These are phyloP conservation scores for Tholera decimalis DNA, from an alignment of 2,888 invertebrate genomes.

Conservation along the genomic window DNA sequence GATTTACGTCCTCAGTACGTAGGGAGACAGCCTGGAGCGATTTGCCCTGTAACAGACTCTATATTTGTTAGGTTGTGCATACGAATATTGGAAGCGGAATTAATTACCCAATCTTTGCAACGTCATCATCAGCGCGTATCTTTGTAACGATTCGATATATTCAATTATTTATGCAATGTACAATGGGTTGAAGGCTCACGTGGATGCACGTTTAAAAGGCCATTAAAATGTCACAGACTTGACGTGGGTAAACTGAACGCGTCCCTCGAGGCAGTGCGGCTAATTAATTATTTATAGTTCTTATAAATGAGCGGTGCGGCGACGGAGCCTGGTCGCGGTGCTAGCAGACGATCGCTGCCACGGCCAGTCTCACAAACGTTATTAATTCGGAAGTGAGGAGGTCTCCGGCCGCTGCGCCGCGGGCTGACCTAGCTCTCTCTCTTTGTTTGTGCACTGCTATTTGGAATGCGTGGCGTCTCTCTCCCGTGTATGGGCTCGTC, in stretches of 20 bases:
- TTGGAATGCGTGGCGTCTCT: slow-evolving; percentile 66
- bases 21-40: slow-evolving; percentile 74
- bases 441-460: slow-evolving; percentile 68
- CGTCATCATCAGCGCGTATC: slow-evolving; percentile 60
- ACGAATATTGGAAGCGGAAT: slow-evolving; percentile 79
- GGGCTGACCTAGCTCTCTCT: slow-evolving; percentile 60
- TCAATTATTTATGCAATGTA: slow-evolving; percentile 78
- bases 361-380: slow-evolving; percentile 74
- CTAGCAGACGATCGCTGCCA: slow-evolving; percentile 68
- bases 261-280: slow-evolving; percentile 73
- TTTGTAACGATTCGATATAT: slow-evolving; percentile 66
- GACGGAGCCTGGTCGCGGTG: slow-evolving; percentile 42
- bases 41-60: slow-evolving; percentile 75
- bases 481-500: slow-evolving; percentile 61
- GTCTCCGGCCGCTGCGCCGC: slow-evolving; percentile 55
- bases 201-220: slow-evolving; percentile 83
- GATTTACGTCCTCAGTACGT: slow-evolving; percentile 76
- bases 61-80: slow-evolving; percentile 74
- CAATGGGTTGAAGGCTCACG: slow-evolving; percentile 75
- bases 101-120: slow-evolving; percentile 79
- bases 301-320: slow-evolving; percentile 71
- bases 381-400: slow-evolving; percentile 74
- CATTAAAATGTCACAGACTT: slow-evolving; percentile 88
- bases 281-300: slow-evolving; percentile 88
- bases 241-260: slow-evolving; percentile 81